phyloP scores from a whole-genome alignment of 2,797 vertebrate genomes.

The Myotis daubentonii region DNA sequence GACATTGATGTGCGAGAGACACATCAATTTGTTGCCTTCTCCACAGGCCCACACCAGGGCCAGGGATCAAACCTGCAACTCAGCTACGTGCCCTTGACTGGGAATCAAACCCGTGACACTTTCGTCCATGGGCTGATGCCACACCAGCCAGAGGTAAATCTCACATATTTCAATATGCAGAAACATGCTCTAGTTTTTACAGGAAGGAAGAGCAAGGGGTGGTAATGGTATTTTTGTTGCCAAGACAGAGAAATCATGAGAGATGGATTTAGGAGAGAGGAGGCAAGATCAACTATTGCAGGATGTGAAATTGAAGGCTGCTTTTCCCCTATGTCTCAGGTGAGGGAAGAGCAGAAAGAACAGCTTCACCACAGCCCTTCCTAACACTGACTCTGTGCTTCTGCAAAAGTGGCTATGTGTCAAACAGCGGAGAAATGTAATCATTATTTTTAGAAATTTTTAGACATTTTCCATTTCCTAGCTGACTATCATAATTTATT shows the following conservation, averaged over 20 bases:
- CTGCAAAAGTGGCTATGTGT: constrained; percentile 55
- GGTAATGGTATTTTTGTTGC: constrained; percentile 6
- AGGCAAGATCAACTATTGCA: not conserved
- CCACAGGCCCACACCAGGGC: too few relatives aligned
- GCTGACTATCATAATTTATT: constrained; percentile 70
- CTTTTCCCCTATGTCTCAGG: not conserved
- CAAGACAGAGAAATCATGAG: not conserved
- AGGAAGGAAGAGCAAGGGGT: not conserved
- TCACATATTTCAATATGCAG: constrained; percentile 26
- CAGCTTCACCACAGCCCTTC: not conserved
- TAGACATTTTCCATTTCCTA: constrained; percentile 64
- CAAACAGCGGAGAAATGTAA: constrained; percentile 50
- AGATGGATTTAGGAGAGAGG: not conserved
- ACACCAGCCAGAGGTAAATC: not conserved
- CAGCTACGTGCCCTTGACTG: too few relatives aligned
- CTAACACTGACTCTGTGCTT: not conserved
- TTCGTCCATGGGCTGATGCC: too few relatives aligned
- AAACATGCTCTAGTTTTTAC: not conserved
- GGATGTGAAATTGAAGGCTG: not conserved
- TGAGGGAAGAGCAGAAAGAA: not conserved
- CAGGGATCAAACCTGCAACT: too few relatives aligned
- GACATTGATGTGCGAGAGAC: too few relatives aligned
- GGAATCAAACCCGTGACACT: too few relatives aligned
- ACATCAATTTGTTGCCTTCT: too few relatives aligned
- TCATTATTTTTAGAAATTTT: constrained; percentile 70